A percentile compares a stretch with the other conserved stretches of the same genome.
Evolutionary conservation across 2,888 invertebrate genomes (phyloP).

Genomic region (Nezara viridula): DNA sequence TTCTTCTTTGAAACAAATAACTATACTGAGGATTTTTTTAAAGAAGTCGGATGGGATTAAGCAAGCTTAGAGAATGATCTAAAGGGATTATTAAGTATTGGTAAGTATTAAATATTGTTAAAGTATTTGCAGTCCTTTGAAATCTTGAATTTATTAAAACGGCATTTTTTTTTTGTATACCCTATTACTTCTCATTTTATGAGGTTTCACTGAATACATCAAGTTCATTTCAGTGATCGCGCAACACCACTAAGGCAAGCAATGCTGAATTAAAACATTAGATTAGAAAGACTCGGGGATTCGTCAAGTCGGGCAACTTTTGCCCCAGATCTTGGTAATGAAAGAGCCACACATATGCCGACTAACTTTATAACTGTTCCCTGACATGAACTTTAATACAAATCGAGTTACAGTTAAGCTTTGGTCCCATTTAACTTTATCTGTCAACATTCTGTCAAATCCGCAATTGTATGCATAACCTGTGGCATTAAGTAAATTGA

Average conservation of each 20-base stretch:
- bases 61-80: no score
- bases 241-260: background rate
- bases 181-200: background rate
- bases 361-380: conserved; percentile 20
- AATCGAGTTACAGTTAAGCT: conserved; percentile 26
- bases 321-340: background rate
- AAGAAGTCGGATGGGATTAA: no score
- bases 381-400: conserved; percentile 3
- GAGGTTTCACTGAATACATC: background rate
- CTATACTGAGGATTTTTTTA: no score
- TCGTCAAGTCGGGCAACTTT: background rate
- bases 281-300: background rate
- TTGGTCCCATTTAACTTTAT: conserved; percentile 22
- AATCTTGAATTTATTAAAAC: no score
- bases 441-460: conserved; percentile 30
- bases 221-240: background rate
- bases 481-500: conserved; percentile 32
- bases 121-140: no score
- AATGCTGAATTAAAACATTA: background rate
- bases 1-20: no score
- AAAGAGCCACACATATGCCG: conserved; percentile 26
- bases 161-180: no score
- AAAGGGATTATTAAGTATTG: no score
- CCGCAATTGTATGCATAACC: conserved; percentile 27
- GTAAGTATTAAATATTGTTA: no score